phyloP scores from a whole-genome alignment of 2,797 vertebrate genomes.

The Poeciliopsis turneri region DNA sequence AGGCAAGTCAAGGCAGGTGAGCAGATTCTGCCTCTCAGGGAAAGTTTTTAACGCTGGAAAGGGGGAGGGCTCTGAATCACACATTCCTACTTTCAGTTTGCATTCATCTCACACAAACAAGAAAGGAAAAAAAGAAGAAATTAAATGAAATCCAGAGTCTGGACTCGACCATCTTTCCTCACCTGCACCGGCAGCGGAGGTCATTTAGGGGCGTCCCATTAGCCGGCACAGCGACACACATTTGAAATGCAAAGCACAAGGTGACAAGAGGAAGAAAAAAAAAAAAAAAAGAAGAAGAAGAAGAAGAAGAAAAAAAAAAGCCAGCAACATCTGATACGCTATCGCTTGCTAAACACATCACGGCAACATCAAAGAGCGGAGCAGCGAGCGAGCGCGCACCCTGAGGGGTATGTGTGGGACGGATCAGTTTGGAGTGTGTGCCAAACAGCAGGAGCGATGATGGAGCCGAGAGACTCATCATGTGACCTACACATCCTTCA shows the following conservation, averaged over 20 bases:
- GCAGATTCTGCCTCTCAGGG: slow-evolving; percentile 64
- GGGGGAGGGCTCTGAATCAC: slow-evolving; percentile 68
- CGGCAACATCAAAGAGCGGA: slow-evolving; percentile 68
- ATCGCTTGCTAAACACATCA: slow-evolving; percentile 72
- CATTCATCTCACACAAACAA: slow-evolving; percentile 13
- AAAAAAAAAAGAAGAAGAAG: slow-evolving; percentile 19
- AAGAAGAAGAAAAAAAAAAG: slow-evolving; percentile 12
- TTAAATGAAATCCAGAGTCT: slow-evolving; percentile 34
- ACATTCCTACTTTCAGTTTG: slow-evolving; percentile 31
- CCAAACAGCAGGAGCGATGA: slow-evolving; percentile 36
- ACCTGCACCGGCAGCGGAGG: slow-evolving; percentile 26
- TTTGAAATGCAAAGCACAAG: slow-evolving; percentile 76
- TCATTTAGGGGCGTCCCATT: slow-evolving; percentile 35
- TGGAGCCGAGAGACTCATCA: background rate
- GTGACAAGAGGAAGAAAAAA: slow-evolving; percentile 55
- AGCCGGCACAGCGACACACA: slow-evolving; percentile 54
- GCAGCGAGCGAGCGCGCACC: slow-evolving; percentile 9
- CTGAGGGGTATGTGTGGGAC: background rate
- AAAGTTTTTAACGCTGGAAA: slow-evolving; percentile 66
- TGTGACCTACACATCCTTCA: slow-evolving; percentile 22
- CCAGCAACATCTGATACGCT: slow-evolving; percentile 73
- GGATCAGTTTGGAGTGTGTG: slow-evolving; percentile 54
- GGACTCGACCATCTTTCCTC: slow-evolving; percentile 40
- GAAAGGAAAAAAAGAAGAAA: background rate
- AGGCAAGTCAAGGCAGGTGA: slow-evolving; percentile 77